phyloP scores from a whole-genome alignment of 1,140 invertebrate genomes.

The Melitaea cinxia region DNA sequence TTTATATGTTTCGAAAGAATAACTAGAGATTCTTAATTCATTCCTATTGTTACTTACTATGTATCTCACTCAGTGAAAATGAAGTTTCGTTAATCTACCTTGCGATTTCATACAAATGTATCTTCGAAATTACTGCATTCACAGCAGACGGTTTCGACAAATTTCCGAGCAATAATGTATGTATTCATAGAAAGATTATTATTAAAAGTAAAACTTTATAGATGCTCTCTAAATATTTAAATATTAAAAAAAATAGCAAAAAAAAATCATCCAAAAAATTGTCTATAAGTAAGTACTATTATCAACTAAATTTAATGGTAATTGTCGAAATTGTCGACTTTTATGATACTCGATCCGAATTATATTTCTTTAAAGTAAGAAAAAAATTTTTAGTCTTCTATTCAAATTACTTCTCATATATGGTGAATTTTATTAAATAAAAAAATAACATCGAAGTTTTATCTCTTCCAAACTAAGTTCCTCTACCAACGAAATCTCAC shows the following conservation, averaged over 20 bases:
- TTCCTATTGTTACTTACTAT: neutral
- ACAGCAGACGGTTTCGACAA: neutral
- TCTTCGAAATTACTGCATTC: constrained; percentile 1
- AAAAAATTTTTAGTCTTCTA: neutral
- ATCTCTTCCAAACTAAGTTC: constrained; percentile 38
- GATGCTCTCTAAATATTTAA: neutral
- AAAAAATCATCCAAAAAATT: neutral
- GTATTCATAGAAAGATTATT: neutral
- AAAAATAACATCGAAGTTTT: constrained; percentile 43
- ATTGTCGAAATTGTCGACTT: constrained; percentile 6
- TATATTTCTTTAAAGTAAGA: constrained; percentile 4
- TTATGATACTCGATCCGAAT: neutral
- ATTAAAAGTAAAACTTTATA: constrained; percentile 1
- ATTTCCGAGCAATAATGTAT: constrained; percentile 1
- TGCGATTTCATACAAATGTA: neutral
- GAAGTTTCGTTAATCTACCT: neutral
- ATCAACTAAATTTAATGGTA: neutral
- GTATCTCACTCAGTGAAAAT: neutral
- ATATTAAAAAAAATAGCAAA: neutral
- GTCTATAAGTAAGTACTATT: neutral
- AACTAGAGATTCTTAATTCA: neutral
- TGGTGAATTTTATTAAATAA: neutral
- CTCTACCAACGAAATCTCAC: constrained; percentile 36
- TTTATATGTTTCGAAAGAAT: constrained; percentile 1
- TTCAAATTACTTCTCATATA: neutral